Conservation (phyloP, 2,888 invertebrate species). For the Gymnocheta viridis region DNA sequence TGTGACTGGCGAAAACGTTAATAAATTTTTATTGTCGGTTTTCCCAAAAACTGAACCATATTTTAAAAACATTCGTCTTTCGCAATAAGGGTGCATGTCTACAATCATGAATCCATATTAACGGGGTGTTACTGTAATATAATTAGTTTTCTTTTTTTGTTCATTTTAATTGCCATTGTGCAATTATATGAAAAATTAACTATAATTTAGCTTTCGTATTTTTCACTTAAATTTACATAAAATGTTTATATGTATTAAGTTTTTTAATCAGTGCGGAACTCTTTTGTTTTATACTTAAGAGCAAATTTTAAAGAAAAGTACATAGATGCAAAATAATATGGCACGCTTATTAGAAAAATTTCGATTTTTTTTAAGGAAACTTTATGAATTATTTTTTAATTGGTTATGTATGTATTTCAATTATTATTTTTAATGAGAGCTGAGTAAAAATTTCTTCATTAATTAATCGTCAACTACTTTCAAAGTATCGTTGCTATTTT, state of each 20-base stretch:
- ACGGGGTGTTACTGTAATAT: not conserved
- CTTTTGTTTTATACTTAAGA: slow-evolving; percentile 25
- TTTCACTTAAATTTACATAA: slow-evolving; percentile 4
- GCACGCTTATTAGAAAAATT: not conserved
- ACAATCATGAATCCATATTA: too few relatives aligned
- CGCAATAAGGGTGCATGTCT: too few relatives aligned
- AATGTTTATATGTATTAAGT: slow-evolving; percentile 20
- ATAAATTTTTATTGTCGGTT: too few relatives aligned
- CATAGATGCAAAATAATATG: slow-evolving; percentile 12
- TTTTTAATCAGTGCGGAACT: slow-evolving; percentile 56
- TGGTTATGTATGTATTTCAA: not conserved
- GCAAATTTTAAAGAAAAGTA: slow-evolving; percentile 2
- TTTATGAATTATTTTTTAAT: not conserved
- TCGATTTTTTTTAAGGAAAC: not conserved
- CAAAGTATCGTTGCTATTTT: too few relatives aligned
- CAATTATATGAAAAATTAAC: slow-evolving; percentile 16
- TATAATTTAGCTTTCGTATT: not conserved
- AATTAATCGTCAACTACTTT: not conserved
- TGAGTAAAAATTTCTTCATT: not conserved
- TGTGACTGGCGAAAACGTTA: too few relatives aligned
- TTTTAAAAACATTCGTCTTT: too few relatives aligned
- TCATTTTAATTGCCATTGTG: slow-evolving; percentile 15
- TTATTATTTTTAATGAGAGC: slow-evolving; percentile 8
- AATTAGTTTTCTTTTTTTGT: slow-evolving; percentile 3
- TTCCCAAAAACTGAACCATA: too few relatives aligned